Evolutionary conservation across 2,797 vertebrate genomes (phyloP), one percentile per base, ranked within the genome.

Genomic region (Cercopithecus diana): DNA sequence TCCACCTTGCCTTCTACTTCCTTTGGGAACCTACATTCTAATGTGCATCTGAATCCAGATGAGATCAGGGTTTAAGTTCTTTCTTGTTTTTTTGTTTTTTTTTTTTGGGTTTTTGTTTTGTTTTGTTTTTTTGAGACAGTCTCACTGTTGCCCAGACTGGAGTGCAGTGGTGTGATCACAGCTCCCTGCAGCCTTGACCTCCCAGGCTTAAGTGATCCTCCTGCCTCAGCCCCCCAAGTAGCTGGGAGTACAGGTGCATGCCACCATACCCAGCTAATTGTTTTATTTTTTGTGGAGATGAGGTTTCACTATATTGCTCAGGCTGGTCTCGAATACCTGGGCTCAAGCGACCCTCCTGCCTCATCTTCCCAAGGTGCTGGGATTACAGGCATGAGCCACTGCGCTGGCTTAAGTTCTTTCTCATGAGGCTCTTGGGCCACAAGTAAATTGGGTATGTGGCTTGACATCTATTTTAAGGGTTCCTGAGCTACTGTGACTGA

Each of bases 401-500:
- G 3, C 7, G 1, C 61, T 3, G 0, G 30, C 30, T 81, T 93
- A 80, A 43, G 22, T 76, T 92, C 85, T 87, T 94, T 96, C 7
- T 92, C 5, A 2, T 73, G 22, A 73, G 84, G 50, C 22, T 76
- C 2, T 10, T 22, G 33, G 72, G n/a, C 82, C 70, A 50, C 61
- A 11, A 82, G 39, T 84, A 83, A 90, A 82, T 88, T 58, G 36
- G 4, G 33, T 4, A 33, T 83, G 61, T 64, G 39, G 39, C 45
- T 73, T 81, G 26, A 57, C 48, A 81, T 94, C 93, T 96, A 39
- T 93, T 96, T 92, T 94, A 96, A 96, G 75, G 45, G 33, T 26
- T 83, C 28, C 73, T 92, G 26, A 90, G 72, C 48, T 87, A 41
- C 57, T 86, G 67, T 95, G 77, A 90, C 73, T 90, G 84, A 45